These are phyloP conservation scores for Palythoa grandiflora DNA, from an alignment of 92 coral and sea anemone genomes.

Conservation along the genomic window DNA sequence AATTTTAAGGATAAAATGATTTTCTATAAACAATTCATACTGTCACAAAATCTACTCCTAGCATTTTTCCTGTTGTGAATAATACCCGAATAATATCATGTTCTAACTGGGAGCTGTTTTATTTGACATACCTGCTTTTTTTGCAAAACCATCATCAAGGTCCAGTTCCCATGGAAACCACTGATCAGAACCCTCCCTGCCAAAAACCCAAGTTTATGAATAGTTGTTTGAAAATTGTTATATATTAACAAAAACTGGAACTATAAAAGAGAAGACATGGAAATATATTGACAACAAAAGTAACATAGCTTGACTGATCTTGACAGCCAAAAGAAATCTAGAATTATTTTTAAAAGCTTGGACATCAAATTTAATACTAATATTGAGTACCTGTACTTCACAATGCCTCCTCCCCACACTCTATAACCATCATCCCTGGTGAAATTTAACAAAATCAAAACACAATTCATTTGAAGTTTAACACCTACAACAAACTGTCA, in stretches of 20 bases:
- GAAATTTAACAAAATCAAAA: background rate
- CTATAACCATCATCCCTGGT: slow-evolving; percentile 93
- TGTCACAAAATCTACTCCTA: too few species aligned
- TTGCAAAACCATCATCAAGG: slow-evolving; percentile 68
- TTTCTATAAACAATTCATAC: too few species aligned
- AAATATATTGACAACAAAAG: too few species aligned
- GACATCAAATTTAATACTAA: too few species aligned
- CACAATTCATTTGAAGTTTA: background rate
- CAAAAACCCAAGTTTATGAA: slow-evolving; percentile 1
- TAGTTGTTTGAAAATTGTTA: background rate
- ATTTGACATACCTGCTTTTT: background rate
- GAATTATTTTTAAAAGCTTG: too few species aligned
- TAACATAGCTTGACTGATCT: too few species aligned
- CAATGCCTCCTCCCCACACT: slow-evolving; percentile 99
- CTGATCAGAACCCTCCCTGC: slow-evolving; percentile 83
- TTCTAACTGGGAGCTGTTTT: too few species aligned
- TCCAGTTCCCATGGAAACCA: slow-evolving; percentile 99
- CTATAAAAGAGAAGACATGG: too few species aligned
- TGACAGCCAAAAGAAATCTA: too few species aligned
- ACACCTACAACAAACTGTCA: background rate
- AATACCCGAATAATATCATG: too few species aligned
- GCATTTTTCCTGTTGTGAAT: too few species aligned
- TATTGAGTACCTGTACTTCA: slow-evolving; percentile 83
- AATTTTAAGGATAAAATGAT: too few species aligned
- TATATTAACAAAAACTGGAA: background rate